Evolutionary conservation across 1,140 invertebrate species (phyloP), one percentile per base, ranked within the genome.

Genomic region (Anastatus disparis): DNA sequence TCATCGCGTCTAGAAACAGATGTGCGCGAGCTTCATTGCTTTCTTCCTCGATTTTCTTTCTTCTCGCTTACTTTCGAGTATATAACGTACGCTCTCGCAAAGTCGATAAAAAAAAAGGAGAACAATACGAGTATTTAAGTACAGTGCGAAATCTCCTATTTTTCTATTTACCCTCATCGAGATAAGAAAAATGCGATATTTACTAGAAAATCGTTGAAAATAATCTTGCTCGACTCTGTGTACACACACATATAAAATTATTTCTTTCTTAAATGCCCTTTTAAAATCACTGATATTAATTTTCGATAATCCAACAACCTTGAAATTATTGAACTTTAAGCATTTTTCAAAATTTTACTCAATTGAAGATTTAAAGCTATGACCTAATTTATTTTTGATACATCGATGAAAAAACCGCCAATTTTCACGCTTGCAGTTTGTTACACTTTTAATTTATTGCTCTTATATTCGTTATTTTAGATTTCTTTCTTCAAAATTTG

Each of bases 101-200:
- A n/a, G n/a, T n/a, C n/a, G n/a, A n/a, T n/a, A n/a, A n/a, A n/a
- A n/a, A n/a, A n/a, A n/a, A n/a, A n/a, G n/a, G n/a, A n/a, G n/a
- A n/a, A n/a, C n/a, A n/a, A n/a, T n/a, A n/a, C n/a, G n/a, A n/a
- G n/a, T n/a, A n/a, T n/a, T n/a, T n/a, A n/a, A n/a, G n/a, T n/a
- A n/a, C n/a, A n/a, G n/a, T n/a, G n/a, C n/a, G n/a, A n/a, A n/a
- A n/a, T n/a, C n/a, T n/a, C 26, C 17, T 35, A 35, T 59, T 59
- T 59, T 42, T 59, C 56, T 42, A 59, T 59, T 59, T 42, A 13
- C 22, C 22, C 38, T 42, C 38, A 20, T 40, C 24, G 31, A 20
- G 55, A 38, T 40, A 29, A 35, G 12, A 40, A 22, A 15, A 35
- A 12, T 1, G 4, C 52, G 29, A 56, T 56, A 56, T 20, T n/a